Base-by-base conservation (phyloP, 2,888 invertebrate genomes). In the Xylophagus ater region DNA sequence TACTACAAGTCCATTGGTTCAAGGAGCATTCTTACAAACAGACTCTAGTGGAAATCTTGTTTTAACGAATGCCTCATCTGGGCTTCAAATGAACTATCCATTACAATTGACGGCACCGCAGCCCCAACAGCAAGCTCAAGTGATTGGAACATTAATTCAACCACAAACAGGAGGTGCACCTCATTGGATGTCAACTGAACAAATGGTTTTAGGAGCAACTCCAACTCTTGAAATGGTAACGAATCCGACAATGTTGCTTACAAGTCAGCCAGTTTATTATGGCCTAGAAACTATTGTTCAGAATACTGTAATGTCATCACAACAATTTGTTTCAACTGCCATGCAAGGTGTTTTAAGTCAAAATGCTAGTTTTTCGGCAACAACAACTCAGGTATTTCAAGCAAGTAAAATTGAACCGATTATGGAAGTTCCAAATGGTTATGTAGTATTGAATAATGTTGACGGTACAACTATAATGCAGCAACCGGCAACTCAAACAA, bases 281-380 rank as follows among this genome's bases (percentile, higher is more conserved):
- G 85, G 85, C 1, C 68, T 86, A 46, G 86, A 87, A 65, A 86
- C 86, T 0, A 85, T 86, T 38, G 86, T 87, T 3, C 85, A 85
- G 60, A 87, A 86, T 54, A 86, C 86, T 4, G 84, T 86, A 1
- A 85, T 86, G 85, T 83, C 83, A n/a, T 85, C 85, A 15, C 84
- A 84, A 56, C 86, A 86, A 55, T 84, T 85, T 56, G 77, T 86
- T 12, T 80, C 85, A 4, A 81, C 82, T 2, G 78, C 83, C 4
- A 78, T 85, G 69, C 83, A 81, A 44, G 84, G 85, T 30, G 78
- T 85, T 3, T 67, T 85, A 20, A 81, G 84, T 38, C 80, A 81
- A 51, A 81, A 81, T 53, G 84, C 85, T 53, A 85, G 85, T 56
- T 86, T 84, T 57, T 81, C 82, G 13, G 83, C 86, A 13, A 86